Base-by-base conservation (phyloP, 2,888 invertebrate species). In the Phortica okadai region DNA sequence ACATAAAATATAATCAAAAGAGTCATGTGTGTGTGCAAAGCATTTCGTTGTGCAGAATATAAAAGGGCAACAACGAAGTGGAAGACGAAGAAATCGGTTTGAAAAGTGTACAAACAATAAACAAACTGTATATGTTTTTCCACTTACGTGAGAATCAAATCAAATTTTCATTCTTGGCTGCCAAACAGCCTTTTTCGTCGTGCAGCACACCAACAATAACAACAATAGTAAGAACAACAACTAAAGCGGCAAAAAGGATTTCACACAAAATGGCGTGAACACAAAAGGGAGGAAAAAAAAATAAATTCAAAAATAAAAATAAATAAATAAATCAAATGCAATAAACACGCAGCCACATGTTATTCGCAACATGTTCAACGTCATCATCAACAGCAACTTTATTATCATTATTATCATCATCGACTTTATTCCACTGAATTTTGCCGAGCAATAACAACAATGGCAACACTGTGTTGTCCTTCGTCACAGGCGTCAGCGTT, bases 1-100 rank as follows among this genome's bases (percentile, higher is more conserved):
- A 50, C 8, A 50, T 50, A 50, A 86, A 86, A 87, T 82, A 87
- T 86, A 87, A 86, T 87, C 88, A 85, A 86, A 86, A 87, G 82
- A 87, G 50, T 14, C 14, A 50, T 50, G 6, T 50, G 14, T 50
- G 50, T 50, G 50, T 6, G 8, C 50, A 2, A 59, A 11, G 59
- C 7, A 59, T 59, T 59, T 33, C 7, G 7, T 7, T n/a, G n/a
- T 2, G 21, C 10, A n/a, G 14, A 59, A 25, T 10, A 59, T 33
- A 25, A 33, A 64, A 64, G 41, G 33, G 2, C 33, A 25, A 64
- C 33, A 33, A 64, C 21, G 62, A 16, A 25, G 62, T 7, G 21
- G 14, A 64, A 5, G 41, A 16, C 6, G 62, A n/a, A n/a, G 14
- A 64, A 5, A 14, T 64, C 64, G 14, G 50, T 33, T 41, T 41